Evolutionary conservation across 2,113 vertebrate species (phyloP).

Genomic region (Sporophila hypoxantha): DNA sequence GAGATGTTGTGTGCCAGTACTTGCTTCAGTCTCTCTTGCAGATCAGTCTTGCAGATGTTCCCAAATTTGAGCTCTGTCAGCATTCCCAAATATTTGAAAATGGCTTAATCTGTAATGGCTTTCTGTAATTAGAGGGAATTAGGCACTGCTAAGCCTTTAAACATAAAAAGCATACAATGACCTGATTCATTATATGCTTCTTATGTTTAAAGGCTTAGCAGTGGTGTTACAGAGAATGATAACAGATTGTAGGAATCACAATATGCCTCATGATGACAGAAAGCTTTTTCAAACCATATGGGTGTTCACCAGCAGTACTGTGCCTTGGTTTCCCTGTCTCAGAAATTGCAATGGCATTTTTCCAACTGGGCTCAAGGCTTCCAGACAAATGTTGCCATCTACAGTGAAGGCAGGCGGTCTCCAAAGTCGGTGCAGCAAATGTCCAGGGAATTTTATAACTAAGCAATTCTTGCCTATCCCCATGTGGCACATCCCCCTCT

Average conservation of each 20-base stretch:
- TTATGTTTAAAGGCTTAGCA: not conserved
- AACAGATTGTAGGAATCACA: not conserved
- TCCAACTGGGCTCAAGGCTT: rapidly evolving
- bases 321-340: not conserved
- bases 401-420: not conserved
- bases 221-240: not conserved
- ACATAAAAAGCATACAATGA: not conserved
- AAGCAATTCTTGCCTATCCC: not conserved
- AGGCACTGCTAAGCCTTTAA: not conserved
- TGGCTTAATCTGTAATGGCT: not conserved
- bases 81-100: not conserved
- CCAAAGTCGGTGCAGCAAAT: not conserved
- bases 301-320: not conserved
- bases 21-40: not conserved
- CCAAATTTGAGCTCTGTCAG: not conserved
- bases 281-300: not conserved
- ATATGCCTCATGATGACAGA: not conserved
- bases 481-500: not conserved
- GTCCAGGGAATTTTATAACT: not conserved
- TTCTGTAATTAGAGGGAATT: not conserved
- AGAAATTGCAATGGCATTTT: not conserved
- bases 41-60: not conserved
- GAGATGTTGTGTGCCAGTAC: not conserved
- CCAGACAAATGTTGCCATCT: not conserved
- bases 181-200: not conserved